Evolutionary conservation across 2,797 vertebrate species (phyloP).

Genomic region (Antrozous pallidus): DNA sequence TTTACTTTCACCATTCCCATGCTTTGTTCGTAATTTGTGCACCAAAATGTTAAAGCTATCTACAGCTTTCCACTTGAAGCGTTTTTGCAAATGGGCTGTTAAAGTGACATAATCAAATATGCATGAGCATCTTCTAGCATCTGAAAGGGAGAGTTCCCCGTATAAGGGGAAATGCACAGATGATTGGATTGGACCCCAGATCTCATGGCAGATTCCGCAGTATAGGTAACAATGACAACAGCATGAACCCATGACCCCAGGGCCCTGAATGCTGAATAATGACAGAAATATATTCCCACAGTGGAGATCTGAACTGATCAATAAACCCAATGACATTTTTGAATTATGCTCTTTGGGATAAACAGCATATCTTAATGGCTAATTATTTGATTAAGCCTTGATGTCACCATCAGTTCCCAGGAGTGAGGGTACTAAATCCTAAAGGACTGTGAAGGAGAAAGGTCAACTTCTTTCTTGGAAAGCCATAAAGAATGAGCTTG

Average conservation of each 20-base stretch:
- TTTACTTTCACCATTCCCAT: background rate
- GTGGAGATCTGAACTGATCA: background rate
- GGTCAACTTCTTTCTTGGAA: background rate
- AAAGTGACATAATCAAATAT: background rate
- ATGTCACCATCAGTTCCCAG: background rate
- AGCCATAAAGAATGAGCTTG: background rate
- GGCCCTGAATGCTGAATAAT: background rate
- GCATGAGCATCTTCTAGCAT: background rate
- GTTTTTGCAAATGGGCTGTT: slow-evolving; percentile 9
- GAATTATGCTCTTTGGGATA: background rate
- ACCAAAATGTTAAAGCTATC: background rate
- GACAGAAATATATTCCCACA: background rate
- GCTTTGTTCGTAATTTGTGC: background rate
- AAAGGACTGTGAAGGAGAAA: background rate
- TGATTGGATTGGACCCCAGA: background rate
- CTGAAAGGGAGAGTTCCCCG: background rate
- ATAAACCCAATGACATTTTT: background rate
- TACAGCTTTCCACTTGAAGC: background rate
- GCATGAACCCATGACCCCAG: background rate
- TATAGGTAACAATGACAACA: background rate
- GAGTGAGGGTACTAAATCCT: background rate
- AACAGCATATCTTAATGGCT: background rate
- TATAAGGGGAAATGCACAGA: background rate
- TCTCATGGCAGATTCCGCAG: background rate
- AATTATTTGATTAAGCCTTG: background rate